Percentiles rank a stretch among this genome's conserved stretches.
phyloP scores from a whole-genome alignment of 2,797 vertebrate species.

The Tragelaphus oryx region DNA sequence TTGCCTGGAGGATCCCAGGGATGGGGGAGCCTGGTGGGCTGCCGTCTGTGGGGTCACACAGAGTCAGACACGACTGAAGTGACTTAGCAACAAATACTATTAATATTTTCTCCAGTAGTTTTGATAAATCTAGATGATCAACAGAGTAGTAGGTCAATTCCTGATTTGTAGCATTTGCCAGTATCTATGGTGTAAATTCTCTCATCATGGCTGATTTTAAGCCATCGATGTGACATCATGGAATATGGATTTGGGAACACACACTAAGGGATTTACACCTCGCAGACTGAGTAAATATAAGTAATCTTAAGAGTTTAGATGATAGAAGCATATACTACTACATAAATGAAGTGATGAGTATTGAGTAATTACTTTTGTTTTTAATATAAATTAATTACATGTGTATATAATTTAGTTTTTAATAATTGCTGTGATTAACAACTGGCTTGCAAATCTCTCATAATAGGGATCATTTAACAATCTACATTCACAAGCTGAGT shows the following conservation, averaged over 20 bases:
- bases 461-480: not conserved
- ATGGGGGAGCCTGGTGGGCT: too few relatives aligned
- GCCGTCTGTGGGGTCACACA: too few relatives aligned
- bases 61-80: too few relatives aligned
- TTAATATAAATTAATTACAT: not conserved
- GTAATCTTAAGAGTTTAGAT: not conserved
- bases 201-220: not conserved
- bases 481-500: not conserved
- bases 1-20: too few relatives aligned
- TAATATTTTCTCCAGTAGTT: not conserved
- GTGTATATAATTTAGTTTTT: not conserved
- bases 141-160: not conserved
- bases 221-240: not conserved
- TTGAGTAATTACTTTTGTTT: not conserved
- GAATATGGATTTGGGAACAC: not conserved
- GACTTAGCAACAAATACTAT: too few relatives aligned
- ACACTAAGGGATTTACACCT: not conserved
- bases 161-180: not conserved
- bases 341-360: not conserved
- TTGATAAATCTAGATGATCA: not conserved
- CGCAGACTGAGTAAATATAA: not conserved
- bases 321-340: not conserved
- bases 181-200: not conserved
- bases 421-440: not conserved
- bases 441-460: not conserved